Base-by-base conservation (phyloP, 1,140 invertebrate genomes). In the Cotesia vestalis region DNA sequence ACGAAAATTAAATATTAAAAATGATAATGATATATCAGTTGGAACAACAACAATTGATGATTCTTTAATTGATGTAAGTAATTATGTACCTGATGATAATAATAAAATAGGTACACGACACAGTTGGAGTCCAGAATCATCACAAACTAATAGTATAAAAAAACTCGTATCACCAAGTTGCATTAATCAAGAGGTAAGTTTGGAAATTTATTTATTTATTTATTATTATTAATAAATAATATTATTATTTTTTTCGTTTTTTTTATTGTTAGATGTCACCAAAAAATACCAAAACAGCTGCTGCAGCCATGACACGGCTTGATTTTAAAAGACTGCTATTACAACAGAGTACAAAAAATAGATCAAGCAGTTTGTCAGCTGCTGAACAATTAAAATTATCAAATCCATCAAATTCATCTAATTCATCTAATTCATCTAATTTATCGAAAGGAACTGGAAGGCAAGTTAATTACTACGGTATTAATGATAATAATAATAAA, bases 291-390 rank as follows among this genome's bases (percentile, higher is more conserved):
- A 0, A 66, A 78, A 74, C 79, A 17, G 68, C 80, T 9, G 72
- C 11, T n/a, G 14, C 89, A n/a, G 89, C 89, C 34, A 89, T 92
- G 76, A 94, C 92, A 4, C 86, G 92, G 68, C 83, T 93, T 77
- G 94, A 95, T 82, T 96, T 96, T 79, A 96, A 96, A 81, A 91
- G 92, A 77, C 83, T 95, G 11, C 85, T 96, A 1, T 85, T 94
- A 4, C 92, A 94, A 76, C 91, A 92, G 62, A 90, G 90, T 73
- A 86, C 90, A 5, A 89, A 91, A 84, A 85, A 88, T 70, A 84
- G 88, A 79, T 88, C 89, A 72, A 84, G 88, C 6, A 93, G 93
- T 77, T 81, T 94, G 0, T 95, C 94, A 12, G 94, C 94, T 4
- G 93, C 95, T 3, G 94, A 96, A 82, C 91, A 94, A 81, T 80